Evolutionary conservation across 2,888 invertebrate species (phyloP).

Genomic region (Scaptomyza parva): DNA sequence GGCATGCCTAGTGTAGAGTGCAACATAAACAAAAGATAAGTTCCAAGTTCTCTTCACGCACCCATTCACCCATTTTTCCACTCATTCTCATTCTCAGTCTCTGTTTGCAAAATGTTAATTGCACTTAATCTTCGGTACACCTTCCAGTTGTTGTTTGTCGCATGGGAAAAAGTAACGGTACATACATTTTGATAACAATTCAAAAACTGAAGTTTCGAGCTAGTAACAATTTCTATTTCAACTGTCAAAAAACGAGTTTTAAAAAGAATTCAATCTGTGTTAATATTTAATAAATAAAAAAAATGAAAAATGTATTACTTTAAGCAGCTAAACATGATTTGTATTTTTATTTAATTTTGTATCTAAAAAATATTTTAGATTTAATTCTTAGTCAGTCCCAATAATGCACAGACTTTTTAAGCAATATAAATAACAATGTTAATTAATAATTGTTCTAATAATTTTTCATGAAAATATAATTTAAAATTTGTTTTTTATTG

Average conservation of each 20-base stretch:
- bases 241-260: neutral
- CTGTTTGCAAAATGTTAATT: slow-evolving; percentile 65
- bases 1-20: slow-evolving; percentile 57
- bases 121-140: slow-evolving; percentile 58
- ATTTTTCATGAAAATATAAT: neutral
- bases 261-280: neutral
- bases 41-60: neutral
- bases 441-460: too few species aligned
- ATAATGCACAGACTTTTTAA: too few species aligned
- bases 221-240: slow-evolving; percentile 7
- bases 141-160: slow-evolving; percentile 11
- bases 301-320: too few species aligned
- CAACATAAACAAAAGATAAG: slow-evolving; percentile 71
- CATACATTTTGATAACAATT: slow-evolving; percentile 5
- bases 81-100: neutral
- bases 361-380: too few species aligned
- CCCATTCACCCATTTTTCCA: neutral
- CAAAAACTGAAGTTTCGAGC: neutral
- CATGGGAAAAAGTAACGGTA: slow-evolving; percentile 12
- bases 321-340: too few species aligned
- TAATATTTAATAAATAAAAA: too few species aligned
- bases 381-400: too few species aligned
- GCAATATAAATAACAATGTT: too few species aligned
- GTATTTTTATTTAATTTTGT: too few species aligned
- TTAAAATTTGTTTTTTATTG: neutral